Evolutionary conservation across 2,797 vertebrate genomes (phyloP).

Genomic region (Pseudochromis fuscus): DNA sequence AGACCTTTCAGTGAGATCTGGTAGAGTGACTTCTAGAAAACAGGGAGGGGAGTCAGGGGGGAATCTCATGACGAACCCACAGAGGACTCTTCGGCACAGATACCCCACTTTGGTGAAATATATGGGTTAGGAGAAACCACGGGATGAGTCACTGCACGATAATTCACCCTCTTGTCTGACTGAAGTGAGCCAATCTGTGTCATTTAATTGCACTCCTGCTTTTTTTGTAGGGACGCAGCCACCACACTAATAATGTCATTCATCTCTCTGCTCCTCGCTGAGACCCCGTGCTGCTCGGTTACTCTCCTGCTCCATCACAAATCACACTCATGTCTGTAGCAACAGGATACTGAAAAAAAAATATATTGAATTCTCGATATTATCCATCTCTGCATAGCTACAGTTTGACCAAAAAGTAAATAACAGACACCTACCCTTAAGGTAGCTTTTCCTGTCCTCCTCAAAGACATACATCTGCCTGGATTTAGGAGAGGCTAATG

Average conservation of each 20-base stretch:
- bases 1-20: conserved; percentile 28
- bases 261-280: conserved; percentile 37
- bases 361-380: background rate
- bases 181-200: conserved; percentile 64
- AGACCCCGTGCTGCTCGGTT: conserved; percentile 32
- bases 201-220: conserved; percentile 59
- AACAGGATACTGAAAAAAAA: background rate
- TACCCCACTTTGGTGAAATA: conserved; percentile 63
- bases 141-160: conserved; percentile 63
- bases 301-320: conserved; percentile 46
- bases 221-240: conserved; percentile 39
- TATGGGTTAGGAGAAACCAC: conserved; percentile 64
- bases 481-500: conserved; percentile 65
- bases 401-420: conserved; percentile 57
- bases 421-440: conserved; percentile 70
- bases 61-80: conserved; percentile 36
- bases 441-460: conserved; percentile 64
- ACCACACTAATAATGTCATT: conserved; percentile 46
- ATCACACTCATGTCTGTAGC: conserved; percentile 1
- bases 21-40: conserved; percentile 44
- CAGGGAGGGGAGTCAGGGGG: conserved; percentile 12
- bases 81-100: conserved; percentile 49
- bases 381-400: conserved; percentile 26
- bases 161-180: conserved; percentile 51
- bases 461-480: conserved; percentile 73